Evolutionary conservation across 2,888 invertebrate genomes (phyloP).

Genomic region (Drosophila atroscutellata): DNA sequence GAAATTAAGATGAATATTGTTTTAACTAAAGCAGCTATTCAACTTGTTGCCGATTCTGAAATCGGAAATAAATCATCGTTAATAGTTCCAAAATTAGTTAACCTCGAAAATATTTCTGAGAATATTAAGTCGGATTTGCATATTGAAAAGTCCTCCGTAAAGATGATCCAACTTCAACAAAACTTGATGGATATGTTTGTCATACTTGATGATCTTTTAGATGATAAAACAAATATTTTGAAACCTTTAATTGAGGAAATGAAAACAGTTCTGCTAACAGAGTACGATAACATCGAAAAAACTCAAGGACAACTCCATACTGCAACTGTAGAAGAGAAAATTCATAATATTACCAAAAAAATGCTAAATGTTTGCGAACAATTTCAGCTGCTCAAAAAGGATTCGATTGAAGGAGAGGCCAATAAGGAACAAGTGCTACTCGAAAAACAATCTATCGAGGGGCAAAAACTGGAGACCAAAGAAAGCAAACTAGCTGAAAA

Average conservation of each 20-base stretch:
- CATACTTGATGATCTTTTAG: constrained; percentile 72
- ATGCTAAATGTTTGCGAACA: constrained; percentile 51
- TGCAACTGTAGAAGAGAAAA: constrained; percentile 44
- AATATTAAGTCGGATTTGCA: constrained; percentile 34
- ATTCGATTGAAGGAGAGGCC: neutral
- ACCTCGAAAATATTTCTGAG: constrained; percentile 55
- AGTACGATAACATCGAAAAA: constrained; percentile 70
- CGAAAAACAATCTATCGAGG: neutral
- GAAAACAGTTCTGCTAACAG: constrained; percentile 51
- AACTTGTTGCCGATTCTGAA: constrained; percentile 42
- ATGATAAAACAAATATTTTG: constrained; percentile 42
- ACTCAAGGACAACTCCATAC: constrained; percentile 33
- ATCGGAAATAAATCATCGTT: constrained; percentile 46
- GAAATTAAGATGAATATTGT: constrained; percentile 57
- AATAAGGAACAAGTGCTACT: neutral
- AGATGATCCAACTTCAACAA: constrained; percentile 78
- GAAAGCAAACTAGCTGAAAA: neutral
- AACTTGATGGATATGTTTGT: constrained; percentile 80
- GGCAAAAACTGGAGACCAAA: neutral
- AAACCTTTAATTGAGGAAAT: constrained; percentile 53
- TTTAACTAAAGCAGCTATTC: constrained; percentile 42
- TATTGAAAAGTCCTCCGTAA: constrained; percentile 72
- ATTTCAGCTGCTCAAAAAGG: constrained; percentile 26
- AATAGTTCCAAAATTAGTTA: constrained; percentile 51
- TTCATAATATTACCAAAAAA: constrained; percentile 45